A percentile compares a stretch with the other conserved stretches of the same genome.
These are phyloP conservation scores for Spilogale gracilis DNA, from an alignment of 2,113 vertebrate genomes.

Conservation along the genomic window DNA sequence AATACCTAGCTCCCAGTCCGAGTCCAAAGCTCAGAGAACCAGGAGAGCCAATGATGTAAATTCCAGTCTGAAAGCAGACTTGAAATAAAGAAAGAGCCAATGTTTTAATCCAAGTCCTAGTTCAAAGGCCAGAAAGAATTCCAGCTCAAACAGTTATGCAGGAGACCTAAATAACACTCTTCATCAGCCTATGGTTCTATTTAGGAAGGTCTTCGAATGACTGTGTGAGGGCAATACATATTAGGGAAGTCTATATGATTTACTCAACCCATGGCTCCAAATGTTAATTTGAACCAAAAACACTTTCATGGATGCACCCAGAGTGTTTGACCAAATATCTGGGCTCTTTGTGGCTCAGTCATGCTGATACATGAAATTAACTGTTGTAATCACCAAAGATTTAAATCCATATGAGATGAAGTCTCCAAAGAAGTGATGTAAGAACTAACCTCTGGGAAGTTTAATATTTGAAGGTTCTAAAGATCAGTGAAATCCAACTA, in stretches of 20 bases:
- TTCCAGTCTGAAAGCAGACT: not conserved
- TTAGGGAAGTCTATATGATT: not conserved
- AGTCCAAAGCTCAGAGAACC: not conserved
- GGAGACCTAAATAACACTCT: not conserved
- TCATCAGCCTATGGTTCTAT: not conserved
- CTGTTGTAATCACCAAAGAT: not conserved
- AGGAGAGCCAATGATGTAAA: not conserved
- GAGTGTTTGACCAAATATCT: not conserved
- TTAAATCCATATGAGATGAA: not conserved
- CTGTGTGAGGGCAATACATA: not conserved
- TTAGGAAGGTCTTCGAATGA: not conserved
- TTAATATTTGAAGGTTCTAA: not conserved
- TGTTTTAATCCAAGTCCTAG: not conserved
- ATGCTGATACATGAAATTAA: not conserved
- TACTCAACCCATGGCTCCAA: not conserved
- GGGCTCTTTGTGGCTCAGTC: not conserved
- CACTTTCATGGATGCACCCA: not conserved
- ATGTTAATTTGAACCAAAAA: not conserved
- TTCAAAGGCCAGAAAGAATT: not conserved
- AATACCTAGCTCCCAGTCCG: not conserved
- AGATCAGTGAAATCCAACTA: not conserved
- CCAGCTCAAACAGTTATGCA: not conserved
- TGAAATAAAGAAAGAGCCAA: not conserved
- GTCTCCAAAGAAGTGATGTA: not conserved
- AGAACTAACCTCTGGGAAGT: not conserved